Evolutionary conservation across 2,113 vertebrate genomes (phyloP).

Genomic region (Centropus bengalensis): DNA sequence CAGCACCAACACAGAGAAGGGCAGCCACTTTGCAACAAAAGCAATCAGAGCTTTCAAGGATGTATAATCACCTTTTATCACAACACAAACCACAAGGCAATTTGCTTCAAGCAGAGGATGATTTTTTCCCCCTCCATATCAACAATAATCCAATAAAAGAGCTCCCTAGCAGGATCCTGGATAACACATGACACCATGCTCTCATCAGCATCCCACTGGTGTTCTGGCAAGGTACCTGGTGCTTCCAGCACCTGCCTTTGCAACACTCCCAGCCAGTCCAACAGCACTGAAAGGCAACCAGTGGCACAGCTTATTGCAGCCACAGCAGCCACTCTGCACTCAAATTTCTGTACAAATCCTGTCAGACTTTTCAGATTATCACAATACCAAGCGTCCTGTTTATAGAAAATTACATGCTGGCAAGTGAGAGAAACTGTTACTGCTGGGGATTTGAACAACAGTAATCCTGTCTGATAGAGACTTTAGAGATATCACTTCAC

Average conservation of each 20-base stretch:
- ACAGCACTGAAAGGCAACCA: neutral
- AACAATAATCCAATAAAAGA: neutral
- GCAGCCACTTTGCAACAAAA: neutral
- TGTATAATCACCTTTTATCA: neutral
- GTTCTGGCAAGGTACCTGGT: neutral
- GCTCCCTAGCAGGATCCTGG: neutral
- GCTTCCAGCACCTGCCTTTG: rapidly evolving
- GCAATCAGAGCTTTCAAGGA: neutral
- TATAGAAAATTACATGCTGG: neutral
- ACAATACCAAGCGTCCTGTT: neutral
- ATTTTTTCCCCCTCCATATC: neutral
- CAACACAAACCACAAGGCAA: neutral
- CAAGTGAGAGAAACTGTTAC: neutral
- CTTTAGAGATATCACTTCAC: neutral
- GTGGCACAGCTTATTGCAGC: neutral
- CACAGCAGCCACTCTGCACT: neutral
- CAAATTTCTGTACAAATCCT: neutral
- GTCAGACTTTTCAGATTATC: neutral
- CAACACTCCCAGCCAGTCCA: neutral
- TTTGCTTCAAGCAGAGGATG: neutral
- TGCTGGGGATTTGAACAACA: neutral
- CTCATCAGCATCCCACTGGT: neutral
- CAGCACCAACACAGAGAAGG: neutral
- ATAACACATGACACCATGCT: neutral
- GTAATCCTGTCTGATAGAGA: neutral